Percentiles rank a stretch among this genome's conserved stretches.
Conservation (phyloP, 1,140 invertebrate genomes). For the Bombus balteatus region DNA sequence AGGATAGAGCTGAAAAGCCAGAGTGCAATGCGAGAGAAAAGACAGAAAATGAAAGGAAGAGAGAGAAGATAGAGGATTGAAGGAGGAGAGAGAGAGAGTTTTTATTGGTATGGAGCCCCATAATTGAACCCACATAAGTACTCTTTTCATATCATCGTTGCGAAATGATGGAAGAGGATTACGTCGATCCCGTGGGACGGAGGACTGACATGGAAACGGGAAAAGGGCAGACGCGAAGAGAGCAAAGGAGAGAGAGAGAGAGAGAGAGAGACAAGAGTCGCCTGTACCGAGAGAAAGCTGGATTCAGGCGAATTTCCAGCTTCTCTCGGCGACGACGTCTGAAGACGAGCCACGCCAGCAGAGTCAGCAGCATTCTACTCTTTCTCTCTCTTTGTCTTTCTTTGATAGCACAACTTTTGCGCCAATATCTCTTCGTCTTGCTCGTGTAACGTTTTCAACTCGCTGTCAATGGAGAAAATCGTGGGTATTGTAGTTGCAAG, state of each 20-base stretch:
- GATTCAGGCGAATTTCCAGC: conserved; percentile 43
- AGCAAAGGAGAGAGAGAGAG: conserved; percentile 33
- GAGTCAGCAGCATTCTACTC: conserved; percentile 64
- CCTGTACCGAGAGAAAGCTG: background rate
- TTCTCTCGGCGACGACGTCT: conserved; percentile 47
- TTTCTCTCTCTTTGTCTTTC: conserved; percentile 13
- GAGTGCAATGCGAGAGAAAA: background rate
- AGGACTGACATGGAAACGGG: conserved; percentile 28
- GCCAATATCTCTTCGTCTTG: conserved; percentile 65
- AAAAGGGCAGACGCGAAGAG: conserved; percentile 31
- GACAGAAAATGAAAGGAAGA: background rate
- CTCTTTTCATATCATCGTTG: conserved; percentile 71
- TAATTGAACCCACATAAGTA: conserved; percentile 76
- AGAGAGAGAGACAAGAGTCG: conserved; percentile 35
- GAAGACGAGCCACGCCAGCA: conserved; percentile 57
- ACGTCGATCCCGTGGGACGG: conserved; percentile 69
- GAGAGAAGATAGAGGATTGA: background rate
- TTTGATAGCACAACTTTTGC: conserved; percentile 49
- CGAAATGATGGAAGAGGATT: conserved; percentile 76
- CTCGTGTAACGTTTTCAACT: conserved; percentile 26
- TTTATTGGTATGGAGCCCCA: conserved; percentile 63
- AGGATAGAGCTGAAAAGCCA: background rate
- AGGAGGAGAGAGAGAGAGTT: conserved; percentile 11
- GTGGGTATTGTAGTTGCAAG: background rate
- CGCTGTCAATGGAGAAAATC: conserved; percentile 2